Conservation (phyloP, 2,113 vertebrate genomes). For the Stigmatopora nigra region DNA sequence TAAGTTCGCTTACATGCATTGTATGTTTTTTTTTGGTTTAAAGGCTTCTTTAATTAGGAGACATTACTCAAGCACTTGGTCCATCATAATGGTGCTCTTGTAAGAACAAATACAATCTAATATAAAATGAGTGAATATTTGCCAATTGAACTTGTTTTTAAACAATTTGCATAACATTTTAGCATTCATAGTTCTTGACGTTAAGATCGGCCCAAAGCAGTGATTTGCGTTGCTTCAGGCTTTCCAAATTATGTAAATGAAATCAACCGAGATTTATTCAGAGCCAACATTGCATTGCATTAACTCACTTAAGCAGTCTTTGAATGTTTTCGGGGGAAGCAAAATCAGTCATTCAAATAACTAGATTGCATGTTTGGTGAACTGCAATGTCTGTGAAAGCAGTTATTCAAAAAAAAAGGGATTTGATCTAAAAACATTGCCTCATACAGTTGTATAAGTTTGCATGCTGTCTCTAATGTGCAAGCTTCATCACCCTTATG, state of each 20-base stretch:
- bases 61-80: not conserved
- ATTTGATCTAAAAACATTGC: not conserved
- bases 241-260: slow-evolving; percentile 30
- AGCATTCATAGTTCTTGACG: slow-evolving; percentile 26
- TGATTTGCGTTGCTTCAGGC: not conserved
- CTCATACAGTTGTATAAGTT: no score
- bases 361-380: not conserved
- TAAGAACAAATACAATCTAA: not conserved
- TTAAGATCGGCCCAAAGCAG: slow-evolving; percentile 20
- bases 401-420: not conserved
- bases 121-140: slow-evolving; percentile 14
- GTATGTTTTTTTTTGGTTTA: not conserved
- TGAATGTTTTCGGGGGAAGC: slow-evolving; percentile 15
- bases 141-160: slow-evolving; percentile 15
- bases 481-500: not conserved
- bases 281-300: slow-evolving; percentile 13
- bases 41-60: not conserved
- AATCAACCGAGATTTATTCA: slow-evolving; percentile 24
- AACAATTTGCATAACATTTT: slow-evolving; percentile 28
- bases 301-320: slow-evolving; percentile 14
- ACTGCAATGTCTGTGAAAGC: not conserved
- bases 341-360: not conserved
- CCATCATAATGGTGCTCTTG: not conserved
- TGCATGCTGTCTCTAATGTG: not conserved
- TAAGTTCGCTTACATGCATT: not conserved